Conservation (phyloP, 1,140 invertebrate species). For the Tetramorium simillimum region DNA sequence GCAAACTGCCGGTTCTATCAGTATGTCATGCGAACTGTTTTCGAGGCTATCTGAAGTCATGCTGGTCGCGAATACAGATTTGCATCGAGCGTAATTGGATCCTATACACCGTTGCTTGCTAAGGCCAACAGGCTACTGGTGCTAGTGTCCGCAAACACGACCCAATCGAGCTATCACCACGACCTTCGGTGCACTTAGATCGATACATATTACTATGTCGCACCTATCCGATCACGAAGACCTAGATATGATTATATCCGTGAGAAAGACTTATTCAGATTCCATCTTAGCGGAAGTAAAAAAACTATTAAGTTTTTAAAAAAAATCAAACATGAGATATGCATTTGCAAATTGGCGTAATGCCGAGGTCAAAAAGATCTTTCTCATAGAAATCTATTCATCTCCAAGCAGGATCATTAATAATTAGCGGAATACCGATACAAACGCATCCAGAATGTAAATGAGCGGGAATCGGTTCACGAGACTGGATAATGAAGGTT, state of each 20-base stretch:
- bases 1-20: constrained; percentile 19
- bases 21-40: constrained; percentile 58
- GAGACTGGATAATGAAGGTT: constrained; percentile 15
- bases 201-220: constrained; percentile 29
- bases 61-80: constrained; percentile 47
- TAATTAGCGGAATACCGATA: not conserved
- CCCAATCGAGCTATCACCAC: constrained; percentile 48
- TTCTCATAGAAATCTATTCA: not conserved
- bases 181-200: constrained; percentile 57
- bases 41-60: constrained; percentile 52
- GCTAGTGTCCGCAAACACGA: constrained; percentile 54
- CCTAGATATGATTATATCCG: constrained; percentile 38
- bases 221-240: not conserved
- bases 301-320: constrained; percentile 10
- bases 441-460: not conserved
- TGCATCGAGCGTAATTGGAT: constrained; percentile 61
- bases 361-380: not conserved
- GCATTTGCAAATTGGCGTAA: not conserved
- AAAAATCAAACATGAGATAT: not conserved
- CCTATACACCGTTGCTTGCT: constrained; percentile 43
- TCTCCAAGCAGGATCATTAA: not conserved
- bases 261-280: constrained; percentile 2
- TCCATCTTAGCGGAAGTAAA: not conserved
- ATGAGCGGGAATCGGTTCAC: not conserved
- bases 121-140: constrained; percentile 41